Percentiles rank a stretch among this genome's conserved stretches.
Evolutionary conservation across 2,888 invertebrate species (phyloP).

Genomic region (Myathropa florea): DNA sequence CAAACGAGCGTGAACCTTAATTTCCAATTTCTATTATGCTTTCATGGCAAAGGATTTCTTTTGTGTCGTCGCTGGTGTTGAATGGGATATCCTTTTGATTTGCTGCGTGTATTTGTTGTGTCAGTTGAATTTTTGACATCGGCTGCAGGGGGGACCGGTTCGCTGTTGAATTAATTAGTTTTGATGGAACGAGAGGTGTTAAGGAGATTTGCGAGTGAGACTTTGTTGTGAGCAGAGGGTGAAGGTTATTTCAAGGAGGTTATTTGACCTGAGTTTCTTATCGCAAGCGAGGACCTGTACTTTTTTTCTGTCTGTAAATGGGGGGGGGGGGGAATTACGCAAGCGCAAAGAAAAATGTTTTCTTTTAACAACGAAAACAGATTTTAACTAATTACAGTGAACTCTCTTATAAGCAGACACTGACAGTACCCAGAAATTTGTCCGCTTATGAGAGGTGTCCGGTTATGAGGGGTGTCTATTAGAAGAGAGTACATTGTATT

Average conservation of each 20-base stretch:
- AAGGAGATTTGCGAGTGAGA: not conserved
- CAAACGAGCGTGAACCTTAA: conserved; percentile 55
- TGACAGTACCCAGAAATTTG: no score
- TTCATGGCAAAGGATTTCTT: conserved; percentile 25
- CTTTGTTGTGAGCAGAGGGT: not conserved
- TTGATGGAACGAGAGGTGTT: not conserved
- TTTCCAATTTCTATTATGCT: conserved; percentile 48
- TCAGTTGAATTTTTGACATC: not conserved
- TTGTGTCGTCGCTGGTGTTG: not conserved
- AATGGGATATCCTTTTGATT: not conserved
- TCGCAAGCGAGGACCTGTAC: no score
- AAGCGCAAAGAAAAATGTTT: no score
- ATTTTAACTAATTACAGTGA: no score
- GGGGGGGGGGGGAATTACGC: no score
- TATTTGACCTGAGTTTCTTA: no score
- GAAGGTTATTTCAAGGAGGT: not conserved
- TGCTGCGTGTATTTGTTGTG: not conserved
- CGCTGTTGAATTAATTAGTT: not conserved
- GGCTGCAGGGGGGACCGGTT: not conserved
- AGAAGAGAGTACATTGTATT: no score
- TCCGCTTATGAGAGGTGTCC: no score
- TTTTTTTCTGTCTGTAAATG: no score
- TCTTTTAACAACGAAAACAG: no score
- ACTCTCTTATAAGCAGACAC: no score
- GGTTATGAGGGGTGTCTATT: no score